Conservation (phyloP, 2,888 invertebrate species). For the Notocelia uddmanniana region DNA sequence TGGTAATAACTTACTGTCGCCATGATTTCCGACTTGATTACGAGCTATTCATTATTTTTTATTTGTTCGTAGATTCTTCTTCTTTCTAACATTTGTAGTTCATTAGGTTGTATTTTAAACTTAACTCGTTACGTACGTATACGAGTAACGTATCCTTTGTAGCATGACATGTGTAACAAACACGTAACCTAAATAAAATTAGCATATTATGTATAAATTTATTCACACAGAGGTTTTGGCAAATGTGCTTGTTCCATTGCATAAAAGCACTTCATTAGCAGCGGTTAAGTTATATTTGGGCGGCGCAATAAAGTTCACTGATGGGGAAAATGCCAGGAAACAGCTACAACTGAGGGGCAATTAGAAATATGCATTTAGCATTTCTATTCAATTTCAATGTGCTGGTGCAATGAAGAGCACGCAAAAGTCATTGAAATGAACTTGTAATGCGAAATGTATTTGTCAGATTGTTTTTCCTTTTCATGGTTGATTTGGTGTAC, state of each 20-base stretch:
- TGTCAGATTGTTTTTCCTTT: neutral
- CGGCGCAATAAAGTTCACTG: constrained; percentile 16
- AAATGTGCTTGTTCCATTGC: constrained; percentile 33
- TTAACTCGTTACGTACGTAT: neutral
- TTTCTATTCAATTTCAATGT: neutral
- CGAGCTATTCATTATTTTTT: no score
- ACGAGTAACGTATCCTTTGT: neutral
- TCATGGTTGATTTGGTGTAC: constrained; percentile 4
- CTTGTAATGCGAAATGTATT: neutral
- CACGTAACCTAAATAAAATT: constrained; percentile 37
- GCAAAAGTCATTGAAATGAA: neutral
- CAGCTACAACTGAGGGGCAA: neutral
- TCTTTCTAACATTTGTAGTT: no score
- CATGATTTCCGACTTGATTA: no score
- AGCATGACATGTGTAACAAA: constrained; percentile 2
- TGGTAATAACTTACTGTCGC: no score
- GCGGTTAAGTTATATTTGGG: constrained; percentile 32
- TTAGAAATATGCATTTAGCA: neutral
- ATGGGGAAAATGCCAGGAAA: constrained; percentile 15
- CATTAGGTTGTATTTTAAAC: no score
- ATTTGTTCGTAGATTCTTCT: no score
- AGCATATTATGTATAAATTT: constrained; percentile 37
- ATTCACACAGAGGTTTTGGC: constrained; percentile 40
- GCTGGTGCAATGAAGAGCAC: neutral
- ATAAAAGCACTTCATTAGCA: constrained; percentile 43